A percentile compares a stretch with the other conserved stretches of the same genome.
These are phyloP conservation scores for Halictus quadricinctus DNA, from an alignment of 2,888 invertebrate genomes.

Conservation along the genomic window DNA sequence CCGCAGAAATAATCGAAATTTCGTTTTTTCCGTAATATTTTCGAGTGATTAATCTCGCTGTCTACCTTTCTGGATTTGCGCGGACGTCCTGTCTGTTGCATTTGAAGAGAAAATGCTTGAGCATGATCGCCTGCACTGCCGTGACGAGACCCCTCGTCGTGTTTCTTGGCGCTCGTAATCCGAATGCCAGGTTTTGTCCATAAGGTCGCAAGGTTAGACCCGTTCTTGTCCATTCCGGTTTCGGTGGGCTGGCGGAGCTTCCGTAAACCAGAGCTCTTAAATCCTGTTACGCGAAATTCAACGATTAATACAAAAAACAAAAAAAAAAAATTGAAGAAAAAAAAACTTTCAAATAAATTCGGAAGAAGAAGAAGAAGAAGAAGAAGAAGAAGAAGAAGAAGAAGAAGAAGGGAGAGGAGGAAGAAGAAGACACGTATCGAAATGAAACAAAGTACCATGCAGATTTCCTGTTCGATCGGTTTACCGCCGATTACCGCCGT, in stretches of 20 bases:
- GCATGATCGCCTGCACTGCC: conserved; percentile 87
- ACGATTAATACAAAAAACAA: too few species aligned
- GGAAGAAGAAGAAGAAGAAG: too few species aligned
- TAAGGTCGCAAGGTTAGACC: conserved; percentile 86
- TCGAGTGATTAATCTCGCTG: neutral
- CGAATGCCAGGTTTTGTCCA: conserved; percentile 85
- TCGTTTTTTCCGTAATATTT: neutral
- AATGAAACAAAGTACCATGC: conserved; percentile 84
- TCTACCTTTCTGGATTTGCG: conserved; percentile 84
- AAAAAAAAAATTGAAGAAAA: too few species aligned
- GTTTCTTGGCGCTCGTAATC: conserved; percentile 87
- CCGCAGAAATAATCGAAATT: neutral
- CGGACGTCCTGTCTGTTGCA: conserved; percentile 82
- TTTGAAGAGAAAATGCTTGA: conserved; percentile 87
- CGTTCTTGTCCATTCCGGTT: conserved; percentile 89
- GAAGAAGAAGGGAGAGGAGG: too few species aligned
- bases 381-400: neutral
- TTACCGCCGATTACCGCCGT: conserved; percentile 86
- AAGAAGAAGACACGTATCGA: neutral
- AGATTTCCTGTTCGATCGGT: conserved; percentile 86
- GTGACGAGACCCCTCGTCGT: conserved; percentile 86
- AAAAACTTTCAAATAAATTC: too few species aligned
- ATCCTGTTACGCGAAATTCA: conserved; percentile 82
- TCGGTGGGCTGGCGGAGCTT: conserved; percentile 87
- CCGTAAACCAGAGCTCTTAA: conserved; percentile 87